Evolutionary conservation across 2,888 invertebrate genomes (phyloP), one percentile per base, ranked within the genome.

Genomic region (Dicyrtomina minuta): DNA sequence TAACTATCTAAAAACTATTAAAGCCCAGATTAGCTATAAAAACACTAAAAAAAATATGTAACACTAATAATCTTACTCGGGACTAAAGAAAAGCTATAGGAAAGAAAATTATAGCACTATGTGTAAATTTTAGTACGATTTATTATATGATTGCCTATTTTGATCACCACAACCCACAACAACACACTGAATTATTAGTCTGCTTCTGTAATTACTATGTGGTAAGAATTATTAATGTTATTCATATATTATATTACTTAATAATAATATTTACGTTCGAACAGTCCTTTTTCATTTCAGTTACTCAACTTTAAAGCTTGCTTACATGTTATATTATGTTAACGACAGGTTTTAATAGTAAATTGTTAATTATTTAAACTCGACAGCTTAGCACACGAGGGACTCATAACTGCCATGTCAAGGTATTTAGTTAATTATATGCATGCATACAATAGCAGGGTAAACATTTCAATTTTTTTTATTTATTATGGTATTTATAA

Each of bases 81-180:
- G n/a, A 17, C 43, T 43, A 12, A 39, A 17, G 59, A 10, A 17
- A 13, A 58, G 17, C 1, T 1, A 12, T 39, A 6, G 12, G 6
- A 12, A 5, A 8, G 8, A n/a, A 49, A 49, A 49, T 49, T 49
- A 6, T 49, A 12, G 13, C 43, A 41, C 43, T 41, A 41, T 41
- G 8, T 41, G 13, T 51, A 51, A 51, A 51, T 51, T n/a, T 12
- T 51, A 51, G 51, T 51, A 51, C 27, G 55, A 55, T 26, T 53
- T 55, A 5, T n/a, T n/a, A n/a, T n/a, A n/a, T 61, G 61, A 61
- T 61, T 61, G 61, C 61, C 61, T 46, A 10, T 61, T 20, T 61
- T 46, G 46, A 26, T 46, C 61, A 61, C 61, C 61, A 46, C 61
- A 41, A 61, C n/a, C 46, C 61, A 61, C 61, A 61, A 26, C 49